Evolutionary conservation across 2,113 vertebrate genomes (phyloP).

Genomic region (Tachysurus vachellii): DNA sequence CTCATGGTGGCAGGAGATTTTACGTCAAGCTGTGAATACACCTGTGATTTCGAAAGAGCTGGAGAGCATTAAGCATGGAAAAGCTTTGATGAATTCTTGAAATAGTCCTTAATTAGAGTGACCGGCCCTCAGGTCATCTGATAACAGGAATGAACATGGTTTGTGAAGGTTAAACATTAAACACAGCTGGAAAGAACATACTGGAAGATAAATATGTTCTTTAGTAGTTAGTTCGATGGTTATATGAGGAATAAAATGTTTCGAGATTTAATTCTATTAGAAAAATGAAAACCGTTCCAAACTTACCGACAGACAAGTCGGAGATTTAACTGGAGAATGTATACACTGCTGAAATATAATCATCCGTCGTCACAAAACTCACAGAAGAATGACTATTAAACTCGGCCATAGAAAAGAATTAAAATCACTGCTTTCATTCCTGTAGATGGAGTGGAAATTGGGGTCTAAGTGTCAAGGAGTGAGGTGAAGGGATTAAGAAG

Average conservation of each 20-base stretch:
- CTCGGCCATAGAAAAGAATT: conserved; percentile 61
- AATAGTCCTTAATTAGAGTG: not conserved
- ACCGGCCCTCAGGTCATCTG: not conserved
- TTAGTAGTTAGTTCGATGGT: not conserved
- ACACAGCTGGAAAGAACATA: not conserved
- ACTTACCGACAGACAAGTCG: not conserved
- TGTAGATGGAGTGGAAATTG: conserved; percentile 70
- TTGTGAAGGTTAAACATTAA: not conserved
- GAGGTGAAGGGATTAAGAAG: conserved; percentile 69
- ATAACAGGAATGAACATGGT: not conserved
- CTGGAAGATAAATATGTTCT: not conserved
- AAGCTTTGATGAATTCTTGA: not conserved
- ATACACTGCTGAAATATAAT: not conserved
- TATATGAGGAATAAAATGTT: not conserved
- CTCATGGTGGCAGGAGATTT: not conserved
- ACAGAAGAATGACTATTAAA: conserved; percentile 49
- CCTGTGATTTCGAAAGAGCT: not conserved
- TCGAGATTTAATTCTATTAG: not conserved
- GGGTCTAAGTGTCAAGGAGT: conserved; percentile 73
- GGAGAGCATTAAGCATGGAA: not conserved
- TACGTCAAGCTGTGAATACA: not conserved
- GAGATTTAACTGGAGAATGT: too few relatives aligned
- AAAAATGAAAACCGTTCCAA: not conserved
- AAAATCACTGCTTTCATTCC: conserved; percentile 69
- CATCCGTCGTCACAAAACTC: not conserved